phyloP scores from a whole-genome alignment of 2,113 vertebrate species.

The Oreochromis aureus region DNA sequence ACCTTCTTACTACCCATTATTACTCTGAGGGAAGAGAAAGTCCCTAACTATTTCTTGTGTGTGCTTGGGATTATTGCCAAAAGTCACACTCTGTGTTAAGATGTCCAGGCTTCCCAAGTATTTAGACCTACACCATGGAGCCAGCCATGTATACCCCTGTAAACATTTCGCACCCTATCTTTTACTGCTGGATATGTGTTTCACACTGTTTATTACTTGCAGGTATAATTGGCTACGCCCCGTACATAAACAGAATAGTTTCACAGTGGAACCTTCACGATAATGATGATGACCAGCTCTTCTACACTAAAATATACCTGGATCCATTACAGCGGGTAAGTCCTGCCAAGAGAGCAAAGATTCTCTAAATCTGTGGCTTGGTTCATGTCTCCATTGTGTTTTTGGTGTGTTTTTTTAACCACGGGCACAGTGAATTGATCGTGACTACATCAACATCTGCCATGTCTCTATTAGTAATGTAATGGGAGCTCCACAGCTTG shows the following conservation, averaged over 20 bases:
- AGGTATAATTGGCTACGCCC: constrained; percentile 93
- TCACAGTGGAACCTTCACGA: constrained; percentile 92
- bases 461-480: not conserved
- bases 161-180: constrained; percentile 24
- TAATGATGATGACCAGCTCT: constrained; percentile 97
- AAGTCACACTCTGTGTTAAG: constrained; percentile 30
- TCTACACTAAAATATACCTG: constrained; percentile 95
- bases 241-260: constrained; percentile 80
- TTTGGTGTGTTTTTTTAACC: not conserved
- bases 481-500: not conserved
- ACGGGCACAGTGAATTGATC: not conserved
- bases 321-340: constrained; percentile 81
- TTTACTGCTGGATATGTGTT: constrained; percentile 11
- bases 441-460: not conserved
- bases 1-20: not conserved
- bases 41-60: constrained; percentile 11
- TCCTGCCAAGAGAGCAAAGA: not conserved
- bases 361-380: not conserved
- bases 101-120: not conserved
- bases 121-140: not conserved
- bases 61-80: constrained; percentile 22
- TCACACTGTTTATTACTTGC: constrained; percentile 48
- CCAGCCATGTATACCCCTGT: constrained; percentile 9
- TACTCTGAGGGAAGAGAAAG: constrained; percentile 11
- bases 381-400: not conserved